These are phyloP conservation scores for Cassiopea xamachana DNA, from an alignment of 30 jellyfish, hydroid and myxozoan genomes.

Conservation along the genomic window DNA sequence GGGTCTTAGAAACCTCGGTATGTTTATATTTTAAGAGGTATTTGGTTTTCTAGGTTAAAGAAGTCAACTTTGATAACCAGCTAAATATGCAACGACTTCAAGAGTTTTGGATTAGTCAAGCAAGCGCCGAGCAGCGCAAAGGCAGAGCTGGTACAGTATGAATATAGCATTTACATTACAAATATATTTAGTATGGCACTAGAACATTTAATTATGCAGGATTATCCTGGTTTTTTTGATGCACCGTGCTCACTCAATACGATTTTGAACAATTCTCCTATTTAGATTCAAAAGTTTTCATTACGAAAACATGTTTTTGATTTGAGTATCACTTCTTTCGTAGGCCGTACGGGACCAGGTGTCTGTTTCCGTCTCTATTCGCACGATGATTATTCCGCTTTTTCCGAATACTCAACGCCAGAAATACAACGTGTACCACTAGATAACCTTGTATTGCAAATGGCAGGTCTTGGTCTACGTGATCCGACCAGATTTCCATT, in stretches of 20 bases:
- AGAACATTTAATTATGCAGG: too few species aligned
- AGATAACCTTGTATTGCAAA: conserved; percentile 90
- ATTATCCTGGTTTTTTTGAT: too few species aligned
- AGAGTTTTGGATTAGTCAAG: conserved; percentile 98
- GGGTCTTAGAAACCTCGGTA: too few species aligned
- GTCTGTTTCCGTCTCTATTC: conserved; percentile 96
- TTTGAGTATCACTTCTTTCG: background rate
- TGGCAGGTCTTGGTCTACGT: conserved; percentile 96
- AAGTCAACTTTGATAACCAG: conserved; percentile 90
- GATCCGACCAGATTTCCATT: conserved; percentile 93
- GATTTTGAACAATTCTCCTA: too few species aligned
- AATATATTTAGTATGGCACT: background rate
- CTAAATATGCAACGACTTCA: conserved; percentile 88
- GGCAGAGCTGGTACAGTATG: conserved; percentile 93
- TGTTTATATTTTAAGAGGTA: background rate
- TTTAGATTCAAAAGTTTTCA: too few species aligned
- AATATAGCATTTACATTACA: background rate
- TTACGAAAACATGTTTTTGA: background rate
- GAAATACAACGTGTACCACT: conserved; percentile 97
- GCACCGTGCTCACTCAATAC: too few species aligned
- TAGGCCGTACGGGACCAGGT: conserved; percentile 99
- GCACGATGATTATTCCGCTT: conserved; percentile 90
- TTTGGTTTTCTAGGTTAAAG: conserved; percentile 78
- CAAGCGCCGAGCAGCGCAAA: conserved; percentile 99
- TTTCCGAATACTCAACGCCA: conserved; percentile 94